phyloP scores from a whole-genome alignment of 2,888 invertebrate genomes.

The Epirrhoe alternata region DNA sequence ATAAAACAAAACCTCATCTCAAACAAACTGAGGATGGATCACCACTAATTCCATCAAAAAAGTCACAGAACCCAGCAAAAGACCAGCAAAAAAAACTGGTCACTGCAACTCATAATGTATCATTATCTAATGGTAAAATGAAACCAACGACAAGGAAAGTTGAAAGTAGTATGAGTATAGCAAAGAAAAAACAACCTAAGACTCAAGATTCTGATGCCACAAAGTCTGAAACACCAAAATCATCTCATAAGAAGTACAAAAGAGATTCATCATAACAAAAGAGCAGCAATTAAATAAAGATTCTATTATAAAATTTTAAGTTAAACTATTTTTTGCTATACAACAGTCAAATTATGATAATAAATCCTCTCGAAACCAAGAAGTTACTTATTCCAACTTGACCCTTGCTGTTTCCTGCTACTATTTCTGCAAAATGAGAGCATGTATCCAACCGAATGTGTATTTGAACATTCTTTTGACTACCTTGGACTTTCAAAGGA shows the following conservation, averaged over 20 bases:
- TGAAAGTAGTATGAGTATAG: slow-evolving; percentile 53
- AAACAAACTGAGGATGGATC: slow-evolving; percentile 62
- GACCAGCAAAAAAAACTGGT: slow-evolving; percentile 44
- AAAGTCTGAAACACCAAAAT: slow-evolving; percentile 54
- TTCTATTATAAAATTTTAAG: slow-evolving; percentile 19
- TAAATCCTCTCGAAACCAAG: slow-evolving; percentile 1
- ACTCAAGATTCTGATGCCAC: slow-evolving; percentile 54
- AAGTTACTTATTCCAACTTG: not conserved
- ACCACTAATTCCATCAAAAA: slow-evolving; percentile 51
- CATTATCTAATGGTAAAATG: slow-evolving; percentile 49
- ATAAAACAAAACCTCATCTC: slow-evolving; percentile 72
- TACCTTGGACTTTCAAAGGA: no score
- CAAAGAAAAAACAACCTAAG: slow-evolving; percentile 64
- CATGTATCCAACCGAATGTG: no score
- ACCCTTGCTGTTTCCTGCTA: not conserved
- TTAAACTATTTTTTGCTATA: slow-evolving; percentile 1
- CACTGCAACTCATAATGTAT: slow-evolving; percentile 30
- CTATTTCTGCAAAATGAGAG: no score
- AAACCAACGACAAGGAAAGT: slow-evolving; percentile 48
- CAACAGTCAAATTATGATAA: slow-evolving; percentile 11
- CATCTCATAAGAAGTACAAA: slow-evolving; percentile 64
- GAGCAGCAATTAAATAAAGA: not conserved
- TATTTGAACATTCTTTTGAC: no score
- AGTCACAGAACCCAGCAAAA: slow-evolving; percentile 43
- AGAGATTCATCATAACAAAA: slow-evolving; percentile 48